phyloP scores from a whole-genome alignment of 2,797 vertebrate genomes.

The Florisuga fusca region DNA sequence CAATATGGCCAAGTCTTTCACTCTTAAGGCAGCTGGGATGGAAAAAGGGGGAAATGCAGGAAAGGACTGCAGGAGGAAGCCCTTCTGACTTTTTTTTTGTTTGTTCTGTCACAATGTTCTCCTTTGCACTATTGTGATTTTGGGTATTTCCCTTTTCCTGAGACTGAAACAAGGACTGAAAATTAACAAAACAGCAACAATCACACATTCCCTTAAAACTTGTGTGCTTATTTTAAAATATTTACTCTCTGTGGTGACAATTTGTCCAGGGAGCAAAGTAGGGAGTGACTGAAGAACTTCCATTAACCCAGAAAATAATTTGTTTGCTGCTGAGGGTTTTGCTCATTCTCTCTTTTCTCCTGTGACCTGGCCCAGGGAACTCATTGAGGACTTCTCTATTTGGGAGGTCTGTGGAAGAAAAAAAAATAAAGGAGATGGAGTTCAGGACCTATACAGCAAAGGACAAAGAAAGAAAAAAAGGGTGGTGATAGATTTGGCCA shows the following conservation, averaged over 20 bases:
- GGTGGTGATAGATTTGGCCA: background rate
- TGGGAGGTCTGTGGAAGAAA: background rate
- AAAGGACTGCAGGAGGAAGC: background rate
- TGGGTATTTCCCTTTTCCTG: background rate
- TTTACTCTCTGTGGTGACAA: background rate
- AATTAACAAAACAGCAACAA: background rate
- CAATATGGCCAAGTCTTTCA: background rate
- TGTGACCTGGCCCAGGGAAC: background rate
- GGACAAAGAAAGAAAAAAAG: background rate
- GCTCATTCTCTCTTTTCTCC: background rate
- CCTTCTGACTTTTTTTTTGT: background rate
- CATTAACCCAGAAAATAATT: background rate
- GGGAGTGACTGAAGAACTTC: background rate
- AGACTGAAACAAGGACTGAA: background rate
- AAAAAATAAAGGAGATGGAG: background rate
- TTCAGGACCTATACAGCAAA: background rate
- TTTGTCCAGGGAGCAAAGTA: background rate
- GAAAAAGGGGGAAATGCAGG: accelerated
- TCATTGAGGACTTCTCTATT: accelerated
- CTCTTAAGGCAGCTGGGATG: background rate
- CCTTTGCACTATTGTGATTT: background rate
- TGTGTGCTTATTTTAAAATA: background rate
- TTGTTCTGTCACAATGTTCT: background rate
- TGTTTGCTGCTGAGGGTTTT: background rate
- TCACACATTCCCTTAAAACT: background rate